Conservation (phyloP, 2,888 invertebrate species). For the Leptarthrus brevirostris region DNA sequence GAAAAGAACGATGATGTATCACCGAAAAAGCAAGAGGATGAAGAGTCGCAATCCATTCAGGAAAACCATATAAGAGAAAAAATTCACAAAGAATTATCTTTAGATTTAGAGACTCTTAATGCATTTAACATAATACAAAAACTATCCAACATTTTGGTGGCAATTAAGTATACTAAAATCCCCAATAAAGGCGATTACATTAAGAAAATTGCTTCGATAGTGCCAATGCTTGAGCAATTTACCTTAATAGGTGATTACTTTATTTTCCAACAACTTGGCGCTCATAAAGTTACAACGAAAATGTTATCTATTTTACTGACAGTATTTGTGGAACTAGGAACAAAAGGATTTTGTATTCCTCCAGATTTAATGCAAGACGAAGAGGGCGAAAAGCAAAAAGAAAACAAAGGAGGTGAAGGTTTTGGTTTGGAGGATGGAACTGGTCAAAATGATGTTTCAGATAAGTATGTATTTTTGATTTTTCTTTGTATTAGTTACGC, state of each 20-base stretch:
- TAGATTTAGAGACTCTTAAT: slow-evolving; percentile 73
- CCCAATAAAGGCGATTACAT: slow-evolving; percentile 57
- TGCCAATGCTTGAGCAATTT: slow-evolving; percentile 84
- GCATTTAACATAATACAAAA: slow-evolving; percentile 68
- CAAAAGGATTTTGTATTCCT: slow-evolving; percentile 93
- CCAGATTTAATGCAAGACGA: slow-evolving; percentile 83
- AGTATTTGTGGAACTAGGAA: slow-evolving; percentile 85
- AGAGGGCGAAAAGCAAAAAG: slow-evolving; percentile 67
- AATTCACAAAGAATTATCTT: slow-evolving; percentile 73
- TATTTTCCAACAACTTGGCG: slow-evolving; percentile 80
- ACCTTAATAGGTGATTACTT: slow-evolving; percentile 81
- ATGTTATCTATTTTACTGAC: slow-evolving; percentile 84
- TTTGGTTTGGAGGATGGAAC: slow-evolving; percentile 93
- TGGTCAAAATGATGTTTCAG: slow-evolving; percentile 94
- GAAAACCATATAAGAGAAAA: slow-evolving; percentile 76
- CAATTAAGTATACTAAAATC: slow-evolving; percentile 67
- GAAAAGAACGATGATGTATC: slow-evolving; percentile 55
- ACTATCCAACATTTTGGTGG: slow-evolving; percentile 65
- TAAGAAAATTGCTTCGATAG: slow-evolving; percentile 59
- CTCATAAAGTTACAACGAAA: slow-evolving; percentile 84
- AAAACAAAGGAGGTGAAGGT: slow-evolving; percentile 75
- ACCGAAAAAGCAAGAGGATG: slow-evolving; percentile 49
- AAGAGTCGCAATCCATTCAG: slow-evolving; percentile 68
- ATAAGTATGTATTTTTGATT: slow-evolving; percentile 72
- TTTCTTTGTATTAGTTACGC: neutral